Conservation (phyloP, 1,140 invertebrate genomes). For the Oncopodura yosiiana region DNA sequence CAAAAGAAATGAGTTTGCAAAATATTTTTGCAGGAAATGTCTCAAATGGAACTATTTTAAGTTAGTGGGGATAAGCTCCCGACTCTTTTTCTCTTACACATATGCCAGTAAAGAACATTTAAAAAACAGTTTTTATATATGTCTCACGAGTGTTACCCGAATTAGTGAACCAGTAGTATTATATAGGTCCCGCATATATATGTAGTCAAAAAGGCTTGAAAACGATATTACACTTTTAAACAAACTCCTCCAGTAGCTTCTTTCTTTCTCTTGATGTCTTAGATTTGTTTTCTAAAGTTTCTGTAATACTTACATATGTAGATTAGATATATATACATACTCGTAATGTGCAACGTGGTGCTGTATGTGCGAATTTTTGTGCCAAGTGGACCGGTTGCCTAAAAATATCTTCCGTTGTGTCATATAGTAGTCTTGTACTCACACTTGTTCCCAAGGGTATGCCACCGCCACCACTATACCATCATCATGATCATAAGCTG, state of each 20-base stretch:
- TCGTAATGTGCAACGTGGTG: neutral
- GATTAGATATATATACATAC: neutral
- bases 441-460: neutral
- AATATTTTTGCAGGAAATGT: conserved; percentile 28
- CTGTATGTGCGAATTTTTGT: conserved; percentile 19
- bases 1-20: conserved; percentile 22
- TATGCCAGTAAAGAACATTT: no score
- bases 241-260: neutral
- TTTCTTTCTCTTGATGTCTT: neutral
- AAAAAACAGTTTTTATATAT: no score
- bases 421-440: neutral
- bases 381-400: conserved; percentile 31
- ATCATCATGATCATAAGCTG: neutral
- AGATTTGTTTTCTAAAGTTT: neutral
- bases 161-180: no score
- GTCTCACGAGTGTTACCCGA: no score
- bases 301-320: neutral
- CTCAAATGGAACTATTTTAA: conserved; percentile 8
- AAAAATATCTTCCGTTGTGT: conserved; percentile 15
- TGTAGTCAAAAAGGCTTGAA: neutral
- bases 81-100: no score
- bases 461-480: neutral
- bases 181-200: neutral
- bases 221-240: no score
- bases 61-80: conserved; percentile 11